These are phyloP conservation scores for Drosophila busckii DNA, from an alignment of 1,140 invertebrate genomes.

Conservation along the genomic window DNA sequence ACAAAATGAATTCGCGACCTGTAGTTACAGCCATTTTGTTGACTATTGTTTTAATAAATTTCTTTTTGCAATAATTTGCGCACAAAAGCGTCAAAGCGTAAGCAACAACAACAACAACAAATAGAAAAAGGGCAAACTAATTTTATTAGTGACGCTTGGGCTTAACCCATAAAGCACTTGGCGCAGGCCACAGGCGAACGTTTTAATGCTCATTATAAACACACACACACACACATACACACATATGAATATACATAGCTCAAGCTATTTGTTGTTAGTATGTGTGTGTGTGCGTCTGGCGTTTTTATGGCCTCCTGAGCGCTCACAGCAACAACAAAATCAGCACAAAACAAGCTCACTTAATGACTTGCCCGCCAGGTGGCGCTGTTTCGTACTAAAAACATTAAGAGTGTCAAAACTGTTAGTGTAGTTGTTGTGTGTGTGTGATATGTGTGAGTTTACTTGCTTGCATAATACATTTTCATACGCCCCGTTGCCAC, in stretches of 20 bases:
- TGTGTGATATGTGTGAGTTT: conserved; percentile 1
- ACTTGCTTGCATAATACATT: conserved; percentile 32
- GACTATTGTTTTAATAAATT: conserved; percentile 5
- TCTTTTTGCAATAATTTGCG: too few species aligned
- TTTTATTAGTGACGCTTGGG: conserved; percentile 24
- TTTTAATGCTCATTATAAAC: conserved; percentile 72
- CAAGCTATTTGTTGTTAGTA: conserved; percentile 5
- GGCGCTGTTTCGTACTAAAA: conserved; percentile 37
- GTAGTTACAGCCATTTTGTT: conserved; percentile 29
- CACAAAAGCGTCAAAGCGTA: too few species aligned
- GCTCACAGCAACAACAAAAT: conserved; percentile 38
- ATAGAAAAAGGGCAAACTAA: neutral
- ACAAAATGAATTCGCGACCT: conserved; percentile 34
- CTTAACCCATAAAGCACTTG: conserved; percentile 15
- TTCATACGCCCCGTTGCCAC: conserved; percentile 45
- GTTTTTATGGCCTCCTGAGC: conserved; percentile 61
- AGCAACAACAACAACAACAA: too few species aligned
- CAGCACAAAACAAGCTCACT: conserved; percentile 70
- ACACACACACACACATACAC: too few species aligned
- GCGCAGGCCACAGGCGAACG: conserved; percentile 42
- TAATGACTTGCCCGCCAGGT: conserved; percentile 67
- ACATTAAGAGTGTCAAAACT: conserved; percentile 14
- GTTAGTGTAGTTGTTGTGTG: neutral
- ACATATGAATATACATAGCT: conserved; percentile 49
- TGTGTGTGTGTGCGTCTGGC: conserved; percentile 18